phyloP scores from a whole-genome alignment of 2,113 vertebrate genomes.

The Danio rerio region GRCz12tu NC_133191.1:26329001-26329500 shows the following conservation, averaged over 20 bases:
- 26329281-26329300: conserved; percentile 53
- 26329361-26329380: conserved; percentile 59
- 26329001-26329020: conserved; percentile 78
- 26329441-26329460: conserved; percentile 62
- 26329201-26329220: conserved; percentile 67
- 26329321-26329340: conserved; percentile 5
- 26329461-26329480: conserved; percentile 67
- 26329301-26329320: conserved; percentile 26
- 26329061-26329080: conserved; percentile 71
- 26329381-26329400: conserved; percentile 65
- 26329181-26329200: conserved; percentile 70
- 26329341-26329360: conserved; percentile 37
- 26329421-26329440: conserved; percentile 73
- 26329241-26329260: conserved; percentile 65
- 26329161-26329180: conserved; percentile 62
- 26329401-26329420: conserved; percentile 64
- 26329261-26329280: conserved; percentile 64
- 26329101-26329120: conserved; percentile 69
- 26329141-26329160: conserved; percentile 69
- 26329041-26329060: conserved; percentile 70
- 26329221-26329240: conserved; percentile 67
- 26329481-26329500: conserved; percentile 79
- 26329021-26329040: conserved; percentile 74
- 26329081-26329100: conserved; percentile 71
- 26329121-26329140: conserved; percentile 44